Base-by-base conservation (phyloP, 2,888 invertebrate species). In the Cerceris rybyensis region DNA sequence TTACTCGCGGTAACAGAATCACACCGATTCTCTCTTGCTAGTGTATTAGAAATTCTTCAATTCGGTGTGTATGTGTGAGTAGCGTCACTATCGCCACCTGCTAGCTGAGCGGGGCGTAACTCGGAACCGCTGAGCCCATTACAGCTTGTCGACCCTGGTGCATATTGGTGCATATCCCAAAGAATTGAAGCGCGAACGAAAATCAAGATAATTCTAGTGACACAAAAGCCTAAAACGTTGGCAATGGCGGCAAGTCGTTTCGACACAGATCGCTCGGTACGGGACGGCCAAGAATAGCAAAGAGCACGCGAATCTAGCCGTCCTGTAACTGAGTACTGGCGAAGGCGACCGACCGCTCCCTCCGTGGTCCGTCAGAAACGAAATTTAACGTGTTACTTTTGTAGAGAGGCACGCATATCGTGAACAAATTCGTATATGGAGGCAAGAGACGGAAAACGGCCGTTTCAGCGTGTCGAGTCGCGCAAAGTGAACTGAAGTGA, bases 271-370 rank as follows among this genome's bases (percentile, higher is more conserved):
- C 83, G 70, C 68, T 75, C 83, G 84, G 75, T 78, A 79, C 73
- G 80, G 83, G 78, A 75, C 84, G 85, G 86, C 88, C 90, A 90
- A 90, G 88, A 90, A 90, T 90, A 90, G 90, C 88, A 84, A 83
- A 86, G 86, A 88, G 87, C 86, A 88, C 87, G 90, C 89, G 88
- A 89, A 88, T 90, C 87, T 89, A 89, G 82, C 85, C 86, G 86
- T 86, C 84, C 82, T 74, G 81, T 83, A 83, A 82, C 75, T 78
- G 85, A 82, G 83, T 77, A 54, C 75, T 73, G 80, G 84, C 52
- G 80, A 86, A 84, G 81, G 78, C 84, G 82, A 83, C 83, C 83
- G 88, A 89, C 89, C 89, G 90, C 77, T 80, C 83, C 82, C 90
- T 91, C 89, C 90, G 89, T 88, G 74, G 67, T 66, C 71, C 80